Conservation (phyloP, 2,797 vertebrate genomes). For the Alca torda region DNA sequence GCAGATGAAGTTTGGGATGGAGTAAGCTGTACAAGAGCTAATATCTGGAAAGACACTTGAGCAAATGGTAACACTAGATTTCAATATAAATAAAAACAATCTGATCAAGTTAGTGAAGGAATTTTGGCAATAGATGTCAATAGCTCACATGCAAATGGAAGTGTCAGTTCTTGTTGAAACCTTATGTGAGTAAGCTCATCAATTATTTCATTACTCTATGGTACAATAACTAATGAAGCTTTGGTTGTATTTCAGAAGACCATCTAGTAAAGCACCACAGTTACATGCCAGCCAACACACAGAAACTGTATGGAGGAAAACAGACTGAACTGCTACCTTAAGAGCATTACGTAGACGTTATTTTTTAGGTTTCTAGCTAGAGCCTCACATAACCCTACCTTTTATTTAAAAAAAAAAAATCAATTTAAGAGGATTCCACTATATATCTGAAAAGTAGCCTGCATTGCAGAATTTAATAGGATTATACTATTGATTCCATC, state of each 20-base stretch:
- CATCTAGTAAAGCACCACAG: background rate
- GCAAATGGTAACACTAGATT: background rate
- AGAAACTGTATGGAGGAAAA: background rate
- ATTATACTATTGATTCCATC: slow-evolving; percentile 77
- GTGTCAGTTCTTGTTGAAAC: background rate
- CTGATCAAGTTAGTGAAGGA: background rate
- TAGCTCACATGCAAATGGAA: background rate
- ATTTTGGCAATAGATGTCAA: background rate
- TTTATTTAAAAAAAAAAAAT: slow-evolving; percentile 61
- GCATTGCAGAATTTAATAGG: slow-evolving; percentile 77
- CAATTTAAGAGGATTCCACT: slow-evolving; percentile 73
- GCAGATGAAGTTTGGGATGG: background rate
- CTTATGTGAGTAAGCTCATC: background rate
- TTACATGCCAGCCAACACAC: background rate
- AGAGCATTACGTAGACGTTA: slow-evolving; percentile 2
- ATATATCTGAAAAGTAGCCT: slow-evolving; percentile 71
- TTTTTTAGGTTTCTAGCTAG: slow-evolving; percentile 28
- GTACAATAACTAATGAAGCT: background rate
- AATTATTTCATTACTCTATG: background rate
- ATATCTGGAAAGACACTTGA: background rate
- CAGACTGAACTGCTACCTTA: background rate
- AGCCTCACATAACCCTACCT: slow-evolving; percentile 44
- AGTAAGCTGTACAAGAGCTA: background rate
- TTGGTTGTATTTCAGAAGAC: background rate
- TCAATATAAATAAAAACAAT: background rate